Evolutionary conservation across 2,888 invertebrate species (phyloP), one percentile per base, ranked within the genome.

Genomic region (Oegoconia quadripuncta): DNA sequence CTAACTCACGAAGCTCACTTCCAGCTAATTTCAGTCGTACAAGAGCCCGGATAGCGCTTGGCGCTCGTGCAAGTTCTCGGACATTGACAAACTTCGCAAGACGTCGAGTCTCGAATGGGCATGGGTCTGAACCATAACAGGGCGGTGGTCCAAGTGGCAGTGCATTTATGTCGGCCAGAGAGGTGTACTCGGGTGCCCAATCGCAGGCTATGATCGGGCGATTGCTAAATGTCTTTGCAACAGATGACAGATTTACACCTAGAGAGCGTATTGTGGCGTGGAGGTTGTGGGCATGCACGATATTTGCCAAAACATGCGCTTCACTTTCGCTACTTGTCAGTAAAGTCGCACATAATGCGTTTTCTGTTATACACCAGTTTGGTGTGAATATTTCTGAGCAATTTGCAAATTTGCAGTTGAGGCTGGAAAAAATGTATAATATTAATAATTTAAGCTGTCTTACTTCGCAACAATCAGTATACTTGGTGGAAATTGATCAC

Each of bases 381-480:
- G 93, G 92, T n/a, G 83, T 78, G 64, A 88, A 91, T 52, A 90
- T 82, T 2, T 25, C n/a, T 39, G 86, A 70, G 32, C 44, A 43
- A 29, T 56, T 45, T 8, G 44, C 17, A 22, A 42, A 44, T 3
- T 69, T 55, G 56, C 91, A 92, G 43, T 72, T 28, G 7, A 13
- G 11, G 4, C 46, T 52, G 41, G 11, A 29, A 30, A 11, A 22
- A 11, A 9, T n/a, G n/a, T n/a, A n/a, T n/a, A n/a, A n/a, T n/a
- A n/a, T n/a, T n/a, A n/a, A n/a, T n/a, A n/a, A n/a, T n/a, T n/a
- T n/a, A n/a, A n/a, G n/a, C n/a, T n/a, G n/a, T n/a, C n/a, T n/a
- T n/a, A n/a, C n/a, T n/a, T n/a, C n/a, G n/a, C n/a, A n/a, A n/a
- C n/a, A n/a, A n/a, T n/a, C n/a, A n/a, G n/a, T n/a, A n/a, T n/a